phyloP scores from a whole-genome alignment of 2,113 vertebrate genomes.

The Choloepus hoffmanni region DNA sequence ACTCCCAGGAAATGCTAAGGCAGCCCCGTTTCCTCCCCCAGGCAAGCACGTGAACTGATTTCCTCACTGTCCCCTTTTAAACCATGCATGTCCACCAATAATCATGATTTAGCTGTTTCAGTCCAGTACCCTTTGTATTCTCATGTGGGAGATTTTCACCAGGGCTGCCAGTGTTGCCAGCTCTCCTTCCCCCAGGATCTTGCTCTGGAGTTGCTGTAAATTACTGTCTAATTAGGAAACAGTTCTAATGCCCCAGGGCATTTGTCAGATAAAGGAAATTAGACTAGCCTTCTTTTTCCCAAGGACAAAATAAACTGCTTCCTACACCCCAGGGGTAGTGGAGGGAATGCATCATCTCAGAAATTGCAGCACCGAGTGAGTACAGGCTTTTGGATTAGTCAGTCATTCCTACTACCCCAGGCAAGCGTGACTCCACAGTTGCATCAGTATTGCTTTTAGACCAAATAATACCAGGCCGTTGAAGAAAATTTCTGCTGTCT shows the following conservation, averaged over 20 bases:
- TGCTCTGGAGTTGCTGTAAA: constrained; percentile 58
- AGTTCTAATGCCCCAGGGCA: constrained; percentile 60
- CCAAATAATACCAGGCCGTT: neutral
- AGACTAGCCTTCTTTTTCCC: constrained; percentile 42
- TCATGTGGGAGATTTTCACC: constrained; percentile 38
- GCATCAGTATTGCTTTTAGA: neutral
- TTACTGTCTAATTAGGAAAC: constrained; percentile 75
- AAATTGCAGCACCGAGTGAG: neutral
- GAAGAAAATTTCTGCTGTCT: neutral
- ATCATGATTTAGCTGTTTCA: constrained; percentile 44
- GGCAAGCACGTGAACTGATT: neutral
- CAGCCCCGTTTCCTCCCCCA: neutral
- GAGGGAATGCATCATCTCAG: neutral
- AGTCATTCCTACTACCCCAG: neutral
- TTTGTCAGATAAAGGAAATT: constrained; percentile 75
- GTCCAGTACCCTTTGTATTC: constrained; percentile 10
- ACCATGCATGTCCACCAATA: neutral
- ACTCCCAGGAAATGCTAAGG: neutral
- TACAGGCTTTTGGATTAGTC: neutral
- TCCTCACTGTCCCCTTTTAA: neutral
- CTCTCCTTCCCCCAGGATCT: constrained; percentile 36
- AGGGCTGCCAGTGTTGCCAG: constrained; percentile 42
- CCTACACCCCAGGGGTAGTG: neutral
- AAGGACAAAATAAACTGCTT: constrained; percentile 66
- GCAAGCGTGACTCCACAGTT: neutral